Percentiles rank a stretch among this genome's conserved stretches.
phyloP scores from a whole-genome alignment of 2,888 invertebrate species.

The Rhyacophila evoluta region DNA sequence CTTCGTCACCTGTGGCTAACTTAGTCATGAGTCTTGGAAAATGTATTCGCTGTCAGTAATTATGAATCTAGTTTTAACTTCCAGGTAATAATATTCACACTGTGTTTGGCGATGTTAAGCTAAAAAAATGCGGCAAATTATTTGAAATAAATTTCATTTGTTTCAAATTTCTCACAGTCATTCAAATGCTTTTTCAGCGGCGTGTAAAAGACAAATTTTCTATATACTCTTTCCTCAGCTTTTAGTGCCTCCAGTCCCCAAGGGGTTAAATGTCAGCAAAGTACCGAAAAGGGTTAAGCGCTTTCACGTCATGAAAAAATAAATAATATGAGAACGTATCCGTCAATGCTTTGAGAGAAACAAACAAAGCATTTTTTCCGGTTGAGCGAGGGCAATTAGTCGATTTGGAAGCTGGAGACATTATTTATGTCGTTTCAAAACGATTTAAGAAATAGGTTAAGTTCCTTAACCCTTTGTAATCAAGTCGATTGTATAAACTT shows the following conservation, averaged over 20 bases:
- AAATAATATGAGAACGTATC: background rate
- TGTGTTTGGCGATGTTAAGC: no score
- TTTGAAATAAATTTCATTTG: background rate
- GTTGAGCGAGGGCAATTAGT: background rate
- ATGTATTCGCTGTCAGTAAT: no score
- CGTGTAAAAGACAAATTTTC: background rate
- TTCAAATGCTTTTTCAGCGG: background rate
- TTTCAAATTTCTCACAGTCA: background rate
- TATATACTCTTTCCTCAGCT: background rate
- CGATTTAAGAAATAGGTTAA: background rate
- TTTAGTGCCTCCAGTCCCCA: background rate
- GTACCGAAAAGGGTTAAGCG: background rate
- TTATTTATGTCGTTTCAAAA: background rate
- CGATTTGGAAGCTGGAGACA: background rate
- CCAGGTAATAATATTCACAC: no score
- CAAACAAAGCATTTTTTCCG: conserved; percentile 12
- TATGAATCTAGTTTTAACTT: no score
- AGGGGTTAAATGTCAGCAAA: background rate
- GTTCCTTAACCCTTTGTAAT: background rate
- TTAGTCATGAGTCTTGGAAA: no score
- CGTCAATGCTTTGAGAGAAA: background rate
- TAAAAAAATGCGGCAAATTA: background rate
- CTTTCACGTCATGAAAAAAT: background rate
- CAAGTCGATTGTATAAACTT: no score
- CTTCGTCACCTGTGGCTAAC: no score